Percentiles rank a stretch among this genome's conserved stretches.
Conservation (phyloP, 2,113 vertebrate genomes). For the Bos taurus region ARS-UCD2.0 NC_037344.1:54556001-54556500, state of each 20-base stretch:
- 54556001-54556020: neutral
- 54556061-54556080: neutral
- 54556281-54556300: neutral
- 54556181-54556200: neutral
- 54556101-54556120: neutral
- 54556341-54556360: neutral
- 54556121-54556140: neutral
- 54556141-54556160: neutral
- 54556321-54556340: neutral
- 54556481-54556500: neutral
- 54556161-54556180: neutral
- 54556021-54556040: neutral
- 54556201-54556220: neutral
- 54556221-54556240: neutral
- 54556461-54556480: neutral
- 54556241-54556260: neutral
- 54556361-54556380: neutral
- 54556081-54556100: neutral
- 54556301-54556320: neutral
- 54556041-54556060: neutral
- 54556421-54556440: neutral
- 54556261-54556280: neutral
- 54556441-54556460: neutral
- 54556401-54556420: neutral
- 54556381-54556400: fast-evolving